phyloP scores from a whole-genome alignment of 2,888 invertebrate genomes.

The Drepanosiphum platanoidis region DNA sequence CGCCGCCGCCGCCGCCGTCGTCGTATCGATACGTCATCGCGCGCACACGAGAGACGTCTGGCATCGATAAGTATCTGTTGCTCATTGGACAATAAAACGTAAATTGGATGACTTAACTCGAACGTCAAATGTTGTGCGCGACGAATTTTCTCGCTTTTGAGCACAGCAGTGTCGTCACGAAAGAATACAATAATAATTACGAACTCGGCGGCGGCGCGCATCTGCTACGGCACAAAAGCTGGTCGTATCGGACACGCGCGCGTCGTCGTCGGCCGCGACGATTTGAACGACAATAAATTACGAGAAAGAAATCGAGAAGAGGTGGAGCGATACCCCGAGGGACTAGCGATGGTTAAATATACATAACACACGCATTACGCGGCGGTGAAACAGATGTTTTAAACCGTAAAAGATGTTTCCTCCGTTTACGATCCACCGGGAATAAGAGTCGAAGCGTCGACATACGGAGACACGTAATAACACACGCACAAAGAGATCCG shows the following conservation, averaged over 20 bases:
- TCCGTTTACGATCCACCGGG: neutral
- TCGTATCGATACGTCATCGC: neutral
- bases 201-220: no score
- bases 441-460: neutral
- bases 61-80: conserved; percentile 34
- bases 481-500: neutral
- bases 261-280: conserved; percentile 10
- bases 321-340: conserved; percentile 13
- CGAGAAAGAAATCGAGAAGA: neutral
- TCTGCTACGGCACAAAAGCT: no score
- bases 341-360: conserved; percentile 24
- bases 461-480: neutral
- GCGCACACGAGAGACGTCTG: neutral
- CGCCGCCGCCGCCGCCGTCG: neutral
- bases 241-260: neutral
- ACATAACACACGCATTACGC: neutral
- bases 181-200: neutral
- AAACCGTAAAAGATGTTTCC: neutral
- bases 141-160: neutral
- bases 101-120: neutral
- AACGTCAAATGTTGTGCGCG: neutral
- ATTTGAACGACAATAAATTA: conserved; percentile 39
- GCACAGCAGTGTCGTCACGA: neutral
- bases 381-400: conserved; percentile 24
- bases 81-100: neutral